Percentiles rank a stretch among this genome's conserved stretches.
phyloP scores from a whole-genome alignment of 2,113 vertebrate genomes.

The Nycticebus coucang region DNA sequence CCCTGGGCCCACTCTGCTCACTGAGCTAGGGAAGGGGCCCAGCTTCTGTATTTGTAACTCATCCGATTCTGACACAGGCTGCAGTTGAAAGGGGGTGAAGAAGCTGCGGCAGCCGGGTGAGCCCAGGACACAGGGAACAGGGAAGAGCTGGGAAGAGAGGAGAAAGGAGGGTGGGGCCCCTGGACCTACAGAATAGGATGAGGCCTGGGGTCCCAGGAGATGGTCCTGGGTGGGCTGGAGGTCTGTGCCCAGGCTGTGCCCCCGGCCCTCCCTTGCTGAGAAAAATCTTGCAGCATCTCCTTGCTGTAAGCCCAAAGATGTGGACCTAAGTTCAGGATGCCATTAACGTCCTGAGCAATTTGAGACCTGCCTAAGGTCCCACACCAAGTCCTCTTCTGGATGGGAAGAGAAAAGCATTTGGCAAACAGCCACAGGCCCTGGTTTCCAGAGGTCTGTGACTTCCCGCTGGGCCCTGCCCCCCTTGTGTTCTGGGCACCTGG shows the following conservation, averaged over 20 bases:
- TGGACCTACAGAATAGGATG: neutral
- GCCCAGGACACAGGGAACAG: neutral
- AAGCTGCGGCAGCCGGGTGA: neutral
- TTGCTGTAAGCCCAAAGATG: neutral
- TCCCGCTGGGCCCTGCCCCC: neutral
- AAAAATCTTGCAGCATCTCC: neutral
- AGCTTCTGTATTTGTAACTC: neutral
- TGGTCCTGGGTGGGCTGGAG: neutral
- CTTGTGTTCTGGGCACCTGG: neutral
- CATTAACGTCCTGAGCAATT: neutral
- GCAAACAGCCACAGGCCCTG: neutral
- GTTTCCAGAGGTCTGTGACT: neutral
- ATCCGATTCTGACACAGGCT: neutral
- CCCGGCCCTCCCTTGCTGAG: neutral
- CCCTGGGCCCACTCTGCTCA: neutral
- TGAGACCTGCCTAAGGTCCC: neutral
- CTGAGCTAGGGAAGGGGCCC: too few relatives aligned
- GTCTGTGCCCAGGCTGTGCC: fast-evolving
- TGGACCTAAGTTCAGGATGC: neutral
- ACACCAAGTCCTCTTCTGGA: neutral
- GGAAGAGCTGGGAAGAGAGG: neutral
- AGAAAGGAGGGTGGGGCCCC: neutral
- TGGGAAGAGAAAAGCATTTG: neutral
- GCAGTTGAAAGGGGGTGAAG: neutral
- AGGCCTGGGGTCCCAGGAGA: neutral